A percentile compares a stretch with the other conserved stretches of the same genome.
Conservation (phyloP, 2,113 vertebrate genomes). For the Nyctibius bracteatus region DNA sequence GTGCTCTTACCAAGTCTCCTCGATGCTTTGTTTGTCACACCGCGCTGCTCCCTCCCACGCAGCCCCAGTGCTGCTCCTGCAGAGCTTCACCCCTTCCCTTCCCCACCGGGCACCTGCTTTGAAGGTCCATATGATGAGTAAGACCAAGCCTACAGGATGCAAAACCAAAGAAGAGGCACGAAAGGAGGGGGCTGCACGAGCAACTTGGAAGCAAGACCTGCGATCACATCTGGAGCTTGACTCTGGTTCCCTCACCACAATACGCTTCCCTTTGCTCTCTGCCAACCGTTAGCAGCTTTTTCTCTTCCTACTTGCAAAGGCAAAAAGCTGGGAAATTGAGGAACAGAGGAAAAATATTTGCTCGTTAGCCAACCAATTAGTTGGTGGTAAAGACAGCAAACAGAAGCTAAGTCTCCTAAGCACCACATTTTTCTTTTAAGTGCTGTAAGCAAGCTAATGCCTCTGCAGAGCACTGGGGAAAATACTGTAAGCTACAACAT, state of each 20-base stretch:
- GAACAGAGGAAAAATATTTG: conserved; percentile 45
- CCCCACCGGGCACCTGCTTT: not conserved
- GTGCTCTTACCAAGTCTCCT: not conserved
- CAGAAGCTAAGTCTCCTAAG: conserved; percentile 33
- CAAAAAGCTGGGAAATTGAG: conserved; percentile 18
- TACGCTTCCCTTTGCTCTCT: not conserved
- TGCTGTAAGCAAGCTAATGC: conserved; percentile 35
- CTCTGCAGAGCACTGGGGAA: not conserved
- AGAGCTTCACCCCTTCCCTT: not conserved
- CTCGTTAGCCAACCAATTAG: conserved; percentile 51
- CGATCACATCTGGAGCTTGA: rapidly evolving
- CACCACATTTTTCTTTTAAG: conserved; percentile 37
- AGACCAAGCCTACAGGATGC: not conserved
- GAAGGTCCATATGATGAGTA: not conserved
- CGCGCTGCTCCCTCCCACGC: not conserved
- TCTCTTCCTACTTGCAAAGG: conserved; percentile 4
- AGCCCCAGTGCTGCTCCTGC: not conserved
- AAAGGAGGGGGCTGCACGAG: rapidly evolving
- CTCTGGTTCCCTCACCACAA: not conserved
- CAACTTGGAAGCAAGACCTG: not conserved
- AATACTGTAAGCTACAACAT: not conserved
- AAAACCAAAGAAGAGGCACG: not conserved
- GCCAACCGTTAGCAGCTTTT: not conserved
- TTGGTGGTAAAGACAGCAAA: conserved; percentile 41
- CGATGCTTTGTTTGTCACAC: not conserved